Conservation (phyloP, 2,113 vertebrate genomes). For the Pagrus major region DNA sequence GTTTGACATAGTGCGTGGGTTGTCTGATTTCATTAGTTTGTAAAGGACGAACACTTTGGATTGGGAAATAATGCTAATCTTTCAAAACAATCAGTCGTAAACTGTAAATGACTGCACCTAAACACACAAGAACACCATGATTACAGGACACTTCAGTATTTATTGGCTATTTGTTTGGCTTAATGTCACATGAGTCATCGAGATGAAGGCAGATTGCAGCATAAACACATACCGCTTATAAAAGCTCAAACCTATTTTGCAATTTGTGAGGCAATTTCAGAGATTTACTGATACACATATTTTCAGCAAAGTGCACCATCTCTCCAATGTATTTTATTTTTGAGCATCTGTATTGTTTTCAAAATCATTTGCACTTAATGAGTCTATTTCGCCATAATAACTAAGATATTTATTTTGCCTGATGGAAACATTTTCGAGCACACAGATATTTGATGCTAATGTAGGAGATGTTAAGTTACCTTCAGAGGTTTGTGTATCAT, state of each 20-base stretch:
- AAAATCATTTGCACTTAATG: constrained; percentile 36
- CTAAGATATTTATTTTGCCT: constrained; percentile 20
- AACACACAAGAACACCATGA: background rate
- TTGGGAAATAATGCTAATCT: background rate
- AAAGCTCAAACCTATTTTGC: background rate
- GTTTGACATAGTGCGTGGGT: background rate
- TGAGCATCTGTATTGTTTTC: constrained; percentile 6
- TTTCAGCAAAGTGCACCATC: background rate
- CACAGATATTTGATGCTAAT: background rate
- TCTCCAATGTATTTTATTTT: background rate
- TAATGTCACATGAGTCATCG: background rate
- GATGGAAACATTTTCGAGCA: background rate
- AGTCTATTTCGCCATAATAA: constrained; percentile 10
- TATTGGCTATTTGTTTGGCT: background rate
- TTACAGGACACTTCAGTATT: background rate
- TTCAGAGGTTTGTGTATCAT: background rate
- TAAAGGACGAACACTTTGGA: background rate
- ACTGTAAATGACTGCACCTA: background rate
- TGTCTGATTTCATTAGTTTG: background rate
- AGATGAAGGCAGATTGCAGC: background rate
- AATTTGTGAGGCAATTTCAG: constrained; percentile 1
- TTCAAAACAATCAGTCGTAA: background rate
- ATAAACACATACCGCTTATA: background rate
- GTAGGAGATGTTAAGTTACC: background rate
- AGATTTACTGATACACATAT: background rate